Evolutionary conservation across 2,797 vertebrate species (phyloP).

Genomic region (Halcyon chelicuti): DNA sequence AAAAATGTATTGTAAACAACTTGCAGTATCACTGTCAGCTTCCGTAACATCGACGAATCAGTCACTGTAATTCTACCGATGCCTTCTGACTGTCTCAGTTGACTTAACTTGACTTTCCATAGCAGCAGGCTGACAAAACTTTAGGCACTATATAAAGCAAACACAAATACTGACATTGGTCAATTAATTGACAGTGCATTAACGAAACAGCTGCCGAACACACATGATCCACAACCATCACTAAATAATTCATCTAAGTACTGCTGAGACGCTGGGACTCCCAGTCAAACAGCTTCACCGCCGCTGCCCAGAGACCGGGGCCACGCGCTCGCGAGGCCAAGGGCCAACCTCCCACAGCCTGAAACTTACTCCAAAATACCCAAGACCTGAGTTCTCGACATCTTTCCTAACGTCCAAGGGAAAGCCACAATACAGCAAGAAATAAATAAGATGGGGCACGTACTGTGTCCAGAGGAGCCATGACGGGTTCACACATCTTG

Average conservation of each 20-base stretch:
- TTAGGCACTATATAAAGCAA: neutral
- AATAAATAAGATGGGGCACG: too few relatives aligned
- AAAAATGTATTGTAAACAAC: neutral
- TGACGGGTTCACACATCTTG: too few relatives aligned
- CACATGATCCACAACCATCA: too few relatives aligned
- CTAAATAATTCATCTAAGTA: neutral
- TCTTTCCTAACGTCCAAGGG: too few relatives aligned
- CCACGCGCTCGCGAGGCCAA: neutral
- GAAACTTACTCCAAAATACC: too few relatives aligned
- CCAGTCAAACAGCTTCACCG: neutral
- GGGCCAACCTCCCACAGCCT: neutral
- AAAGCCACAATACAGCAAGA: too few relatives aligned
- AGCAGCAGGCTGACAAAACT: neutral
- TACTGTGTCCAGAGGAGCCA: too few relatives aligned
- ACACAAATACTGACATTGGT: neutral
- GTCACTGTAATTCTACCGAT: neutral
- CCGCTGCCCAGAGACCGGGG: neutral
- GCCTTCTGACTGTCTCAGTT: neutral
- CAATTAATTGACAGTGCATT: neutral
- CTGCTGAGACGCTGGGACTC: neutral
- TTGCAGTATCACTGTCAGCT: neutral
- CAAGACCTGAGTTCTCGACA: too few relatives aligned
- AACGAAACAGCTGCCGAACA: neutral
- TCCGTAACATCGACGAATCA: neutral
- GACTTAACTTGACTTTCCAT: neutral